Percentiles rank a stretch among this genome's conserved stretches.
Conservation (phyloP, 1,140 invertebrate species). For the Macrostomum lignano region DNA sequence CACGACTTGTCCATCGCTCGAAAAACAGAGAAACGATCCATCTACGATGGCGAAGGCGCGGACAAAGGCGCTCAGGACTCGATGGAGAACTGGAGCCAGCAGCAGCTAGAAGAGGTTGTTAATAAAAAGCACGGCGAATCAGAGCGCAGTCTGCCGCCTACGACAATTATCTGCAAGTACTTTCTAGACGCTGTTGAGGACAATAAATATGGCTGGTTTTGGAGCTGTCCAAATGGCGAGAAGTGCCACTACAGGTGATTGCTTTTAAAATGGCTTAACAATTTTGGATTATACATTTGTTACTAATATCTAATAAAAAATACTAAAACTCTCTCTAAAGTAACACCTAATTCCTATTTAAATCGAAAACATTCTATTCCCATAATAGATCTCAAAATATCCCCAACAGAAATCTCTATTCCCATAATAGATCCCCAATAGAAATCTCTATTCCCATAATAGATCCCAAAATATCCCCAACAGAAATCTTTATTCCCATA, state of each 20-base stretch:
- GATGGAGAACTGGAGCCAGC: constrained; percentile 88
- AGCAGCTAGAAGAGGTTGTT: constrained; percentile 69
- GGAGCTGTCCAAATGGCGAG: constrained; percentile 72
- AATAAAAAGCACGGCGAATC: constrained; percentile 60
- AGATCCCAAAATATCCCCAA: too few relatives aligned
- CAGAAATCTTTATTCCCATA: too few relatives aligned
- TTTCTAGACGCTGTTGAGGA: constrained; percentile 92
- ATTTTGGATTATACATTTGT: too few relatives aligned
- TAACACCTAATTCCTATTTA: too few relatives aligned
- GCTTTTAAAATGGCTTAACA: too few relatives aligned
- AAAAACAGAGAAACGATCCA: constrained; percentile 72
- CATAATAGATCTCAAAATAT: too few relatives aligned
- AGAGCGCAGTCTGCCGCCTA: constrained; percentile 35
- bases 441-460: too few relatives aligned
- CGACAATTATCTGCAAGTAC: constrained; percentile 61
- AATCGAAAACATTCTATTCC: too few relatives aligned
- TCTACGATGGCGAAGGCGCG: constrained; percentile 56
- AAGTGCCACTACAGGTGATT: constrained; percentile 70
- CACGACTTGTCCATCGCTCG: constrained; percentile 74
- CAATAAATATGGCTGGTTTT: constrained; percentile 97
- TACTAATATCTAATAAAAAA: too few relatives aligned
- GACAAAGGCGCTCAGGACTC: constrained; percentile 27
- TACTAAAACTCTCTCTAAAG: too few relatives aligned
- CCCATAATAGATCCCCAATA: too few relatives aligned
- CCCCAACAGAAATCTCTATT: too few relatives aligned